These are phyloP conservation scores for Achroia grisella DNA, from an alignment of 1,140 invertebrate species.

Conservation along the genomic window DNA sequence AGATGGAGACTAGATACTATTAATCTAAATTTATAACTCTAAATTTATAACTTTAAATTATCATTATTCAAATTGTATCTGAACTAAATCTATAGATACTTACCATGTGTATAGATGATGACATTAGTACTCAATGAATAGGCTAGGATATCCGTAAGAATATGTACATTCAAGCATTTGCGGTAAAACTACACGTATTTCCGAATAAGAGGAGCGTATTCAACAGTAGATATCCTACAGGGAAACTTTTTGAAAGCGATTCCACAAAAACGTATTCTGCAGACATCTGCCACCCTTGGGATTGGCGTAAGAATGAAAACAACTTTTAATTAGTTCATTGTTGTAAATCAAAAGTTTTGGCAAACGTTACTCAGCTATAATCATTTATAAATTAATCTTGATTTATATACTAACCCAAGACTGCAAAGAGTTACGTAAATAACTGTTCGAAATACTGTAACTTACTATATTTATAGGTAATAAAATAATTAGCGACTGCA, in stretches of 20 bases:
- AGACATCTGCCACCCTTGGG: constrained; percentile 10
- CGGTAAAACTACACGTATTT: not conserved
- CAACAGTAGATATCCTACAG: constrained; percentile 8
- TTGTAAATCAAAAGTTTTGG: constrained; percentile 4
- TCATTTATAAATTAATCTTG: too few relatives aligned
- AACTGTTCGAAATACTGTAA: too few relatives aligned
- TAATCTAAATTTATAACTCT: too few relatives aligned
- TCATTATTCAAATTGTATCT: not conserved
- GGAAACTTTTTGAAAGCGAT: constrained; percentile 15
- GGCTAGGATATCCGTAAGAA: too few relatives aligned
- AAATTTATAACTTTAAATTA: not conserved
- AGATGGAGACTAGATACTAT: too few relatives aligned
- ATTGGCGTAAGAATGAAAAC: constrained; percentile 11
- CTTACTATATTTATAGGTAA: too few relatives aligned
- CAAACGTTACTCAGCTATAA: too few relatives aligned
- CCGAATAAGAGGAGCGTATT: not conserved
- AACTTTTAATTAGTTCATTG: constrained; percentile 23
- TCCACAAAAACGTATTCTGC: constrained; percentile 14
- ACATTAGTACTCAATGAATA: too few relatives aligned
- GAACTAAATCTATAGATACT: not conserved
- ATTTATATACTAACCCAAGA: too few relatives aligned
- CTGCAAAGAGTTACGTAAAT: too few relatives aligned
- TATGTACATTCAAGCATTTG: not conserved
- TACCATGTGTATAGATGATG: not conserved
- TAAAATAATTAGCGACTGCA: too few relatives aligned